Evolutionary conservation across 2,888 invertebrate genomes (phyloP).

Genomic region (Sphinx pinastri): DNA sequence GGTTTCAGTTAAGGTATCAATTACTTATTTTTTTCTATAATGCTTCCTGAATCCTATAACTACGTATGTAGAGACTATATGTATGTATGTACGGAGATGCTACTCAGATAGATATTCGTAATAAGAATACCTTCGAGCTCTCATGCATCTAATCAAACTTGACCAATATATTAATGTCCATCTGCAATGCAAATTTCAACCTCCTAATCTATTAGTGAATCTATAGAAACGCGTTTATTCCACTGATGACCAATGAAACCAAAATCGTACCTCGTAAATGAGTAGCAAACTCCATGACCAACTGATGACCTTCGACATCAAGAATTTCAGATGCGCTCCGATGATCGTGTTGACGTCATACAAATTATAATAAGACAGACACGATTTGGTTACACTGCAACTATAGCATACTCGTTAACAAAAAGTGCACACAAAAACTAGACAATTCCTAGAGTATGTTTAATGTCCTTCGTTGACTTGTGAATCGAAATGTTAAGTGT

Average conservation of each 20-base stretch:
- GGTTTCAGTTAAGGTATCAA: no score
- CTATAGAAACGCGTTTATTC: neutral
- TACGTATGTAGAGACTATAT: no score
- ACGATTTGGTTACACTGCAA: conserved; percentile 28
- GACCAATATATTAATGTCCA: neutral
- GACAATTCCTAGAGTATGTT: conserved; percentile 23
- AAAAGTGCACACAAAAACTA: conserved; percentile 27
- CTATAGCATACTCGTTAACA: conserved; percentile 27
- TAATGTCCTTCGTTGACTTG: conserved; percentile 6
- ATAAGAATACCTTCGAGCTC: neutral
- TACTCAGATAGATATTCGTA: no score
- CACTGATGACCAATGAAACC: neutral
- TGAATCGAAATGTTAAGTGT: conserved; percentile 14
- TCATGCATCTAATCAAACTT: neutral
- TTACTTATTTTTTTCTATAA: no score
- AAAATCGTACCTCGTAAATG: conserved; percentile 3
- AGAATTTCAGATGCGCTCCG: conserved; percentile 22
- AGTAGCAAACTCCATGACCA: neutral
- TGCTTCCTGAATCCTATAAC: no score
- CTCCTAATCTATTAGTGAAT: neutral
- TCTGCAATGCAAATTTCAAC: neutral
- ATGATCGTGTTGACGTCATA: conserved; percentile 25
- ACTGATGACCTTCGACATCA: conserved; percentile 20
- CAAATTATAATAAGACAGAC: conserved; percentile 29
- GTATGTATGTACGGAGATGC: no score